Conservation (phyloP, 2,113 vertebrate species). For the Gymnocephalus cernua region DNA sequence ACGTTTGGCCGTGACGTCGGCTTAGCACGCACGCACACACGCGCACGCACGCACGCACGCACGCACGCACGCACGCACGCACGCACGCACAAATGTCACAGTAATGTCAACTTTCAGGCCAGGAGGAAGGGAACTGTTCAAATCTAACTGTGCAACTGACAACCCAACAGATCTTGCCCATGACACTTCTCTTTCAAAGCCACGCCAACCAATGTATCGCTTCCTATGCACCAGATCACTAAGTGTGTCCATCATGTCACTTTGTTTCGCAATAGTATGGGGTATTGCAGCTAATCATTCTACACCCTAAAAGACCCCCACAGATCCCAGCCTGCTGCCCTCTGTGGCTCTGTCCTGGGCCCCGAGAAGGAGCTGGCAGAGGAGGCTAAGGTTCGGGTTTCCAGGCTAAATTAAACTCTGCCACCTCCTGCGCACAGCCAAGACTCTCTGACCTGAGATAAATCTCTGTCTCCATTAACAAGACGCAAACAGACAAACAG, state of each 20-base stretch:
- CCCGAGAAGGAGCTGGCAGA: slow-evolving; percentile 66
- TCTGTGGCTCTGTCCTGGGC: slow-evolving; percentile 3
- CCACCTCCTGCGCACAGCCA: slow-evolving; percentile 40
- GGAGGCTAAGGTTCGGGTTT: slow-evolving; percentile 67
- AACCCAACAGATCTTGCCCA: no score
- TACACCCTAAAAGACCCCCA: slow-evolving; percentile 12
- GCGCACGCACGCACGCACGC: no score
- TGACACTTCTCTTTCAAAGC: background rate
- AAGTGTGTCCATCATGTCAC: background rate
- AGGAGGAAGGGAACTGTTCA: background rate
- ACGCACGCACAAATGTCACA: background rate
- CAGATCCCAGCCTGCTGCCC: slow-evolving; percentile 4
- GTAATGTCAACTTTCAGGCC: background rate
- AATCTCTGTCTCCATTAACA: slow-evolving; percentile 40
- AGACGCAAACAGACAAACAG: background rate
- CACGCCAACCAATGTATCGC: background rate
- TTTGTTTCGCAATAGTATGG: background rate
- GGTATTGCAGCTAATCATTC: background rate
- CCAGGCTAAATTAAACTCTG: slow-evolving; percentile 77
- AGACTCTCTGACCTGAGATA: slow-evolving; percentile 56
- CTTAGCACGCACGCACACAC: no score
- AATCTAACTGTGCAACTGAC: background rate
- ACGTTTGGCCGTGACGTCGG: no score
- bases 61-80: background rate
- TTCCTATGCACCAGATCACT: background rate